Evolutionary conservation across 2,113 vertebrate species (phyloP).

Genomic region (Vulpes vulpes): DNA sequence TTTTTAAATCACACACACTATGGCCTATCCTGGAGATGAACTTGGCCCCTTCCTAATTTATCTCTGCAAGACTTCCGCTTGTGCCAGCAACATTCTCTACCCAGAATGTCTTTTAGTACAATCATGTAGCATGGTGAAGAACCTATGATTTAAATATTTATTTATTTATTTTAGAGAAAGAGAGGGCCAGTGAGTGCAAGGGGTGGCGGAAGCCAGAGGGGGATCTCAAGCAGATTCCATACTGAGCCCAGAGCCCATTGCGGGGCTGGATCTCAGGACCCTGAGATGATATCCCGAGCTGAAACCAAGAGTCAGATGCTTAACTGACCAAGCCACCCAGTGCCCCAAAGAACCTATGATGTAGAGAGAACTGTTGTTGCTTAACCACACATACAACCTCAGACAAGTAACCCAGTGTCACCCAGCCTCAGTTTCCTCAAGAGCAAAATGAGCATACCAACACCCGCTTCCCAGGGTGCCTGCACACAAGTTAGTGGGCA

Average conservation of each 20-base stretch:
- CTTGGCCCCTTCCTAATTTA: background rate
- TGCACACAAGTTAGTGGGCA: fast-evolving
- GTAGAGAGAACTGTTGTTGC: background rate
- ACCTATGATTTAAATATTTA: background rate
- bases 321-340: background rate
- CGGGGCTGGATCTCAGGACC: background rate
- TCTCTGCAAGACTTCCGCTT: background rate
- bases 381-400: fast-evolving
- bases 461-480: background rate
- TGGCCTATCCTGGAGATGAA: background rate
- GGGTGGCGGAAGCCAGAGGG: background rate
- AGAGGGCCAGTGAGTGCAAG: background rate
- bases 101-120: background rate
- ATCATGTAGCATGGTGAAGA: background rate
- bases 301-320: background rate
- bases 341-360: background rate
- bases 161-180: background rate
- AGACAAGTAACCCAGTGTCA: background rate
- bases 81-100: background rate
- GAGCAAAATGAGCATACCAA: background rate
- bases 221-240: background rate
- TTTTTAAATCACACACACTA: background rate
- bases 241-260: background rate
- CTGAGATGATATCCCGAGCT: background rate
- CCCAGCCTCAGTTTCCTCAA: background rate